Conservation (phyloP, 2,113 vertebrate species). For the Asarcornis scutulata region DNA sequence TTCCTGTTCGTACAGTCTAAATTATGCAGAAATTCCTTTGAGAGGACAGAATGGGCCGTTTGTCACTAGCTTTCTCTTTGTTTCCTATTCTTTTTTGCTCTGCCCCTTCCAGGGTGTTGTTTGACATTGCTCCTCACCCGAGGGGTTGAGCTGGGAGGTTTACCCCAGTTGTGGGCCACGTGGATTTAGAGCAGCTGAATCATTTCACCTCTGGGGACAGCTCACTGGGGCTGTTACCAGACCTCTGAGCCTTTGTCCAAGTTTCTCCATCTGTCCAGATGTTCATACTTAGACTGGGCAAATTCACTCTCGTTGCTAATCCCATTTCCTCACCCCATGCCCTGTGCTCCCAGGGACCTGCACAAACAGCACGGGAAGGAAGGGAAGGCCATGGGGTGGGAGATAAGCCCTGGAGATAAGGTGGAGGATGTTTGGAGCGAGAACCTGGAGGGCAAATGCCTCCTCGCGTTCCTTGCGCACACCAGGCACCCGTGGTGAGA, state of each 20-base stretch:
- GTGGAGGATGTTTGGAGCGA: not conserved
- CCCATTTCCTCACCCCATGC: not conserved
- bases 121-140: not conserved
- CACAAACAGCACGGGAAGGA: not conserved
- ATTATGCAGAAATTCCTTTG: constrained; percentile 48
- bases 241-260: not conserved
- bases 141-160: not conserved
- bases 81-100: not conserved
- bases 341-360: not conserved
- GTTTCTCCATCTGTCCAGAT: not conserved
- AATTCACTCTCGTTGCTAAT: not conserved
- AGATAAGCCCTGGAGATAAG: not conserved
- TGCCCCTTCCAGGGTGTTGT: not conserved
- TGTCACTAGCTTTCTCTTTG: constrained; percentile 1
- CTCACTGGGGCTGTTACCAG: not conserved
- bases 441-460: not conserved
- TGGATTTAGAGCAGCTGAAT: not conserved
- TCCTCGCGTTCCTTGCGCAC: not conserved
- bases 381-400: not conserved
- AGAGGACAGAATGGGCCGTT: constrained; percentile 12
- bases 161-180: no score
- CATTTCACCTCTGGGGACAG: not conserved
- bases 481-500: not conserved
- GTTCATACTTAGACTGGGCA: not conserved
- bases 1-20: not conserved